Percentiles rank a stretch among this genome's conserved stretches.
Evolutionary conservation across 2,888 invertebrate species (phyloP).

Genomic region (Dicyrtomina minuta): DNA sequence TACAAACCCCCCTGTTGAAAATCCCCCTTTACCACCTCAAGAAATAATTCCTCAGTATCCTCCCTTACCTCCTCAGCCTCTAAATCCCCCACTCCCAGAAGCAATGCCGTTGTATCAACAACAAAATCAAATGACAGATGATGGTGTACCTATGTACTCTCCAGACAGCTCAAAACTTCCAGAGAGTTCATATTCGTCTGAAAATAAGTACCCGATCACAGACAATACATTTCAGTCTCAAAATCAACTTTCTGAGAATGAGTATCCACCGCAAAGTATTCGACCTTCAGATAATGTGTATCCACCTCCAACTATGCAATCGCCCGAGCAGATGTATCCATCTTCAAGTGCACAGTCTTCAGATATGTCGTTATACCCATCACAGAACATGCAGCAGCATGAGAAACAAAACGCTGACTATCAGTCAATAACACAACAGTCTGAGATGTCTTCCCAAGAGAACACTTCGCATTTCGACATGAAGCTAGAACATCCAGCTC

Average conservation of each 20-base stretch:
- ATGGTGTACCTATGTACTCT: slow-evolving; percentile 3
- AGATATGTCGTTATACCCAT: neutral
- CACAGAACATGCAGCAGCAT: neutral
- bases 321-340: neutral
- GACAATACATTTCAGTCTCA: slow-evolving; percentile 7
- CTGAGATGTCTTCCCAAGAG: neutral
- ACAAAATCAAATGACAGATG: slow-evolving; percentile 4
- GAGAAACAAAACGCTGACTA: neutral
- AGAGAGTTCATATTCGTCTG: neutral
- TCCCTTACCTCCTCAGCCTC: slow-evolving; percentile 34
- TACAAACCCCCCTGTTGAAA: neutral
- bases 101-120: slow-evolving; percentile 21
- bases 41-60: slow-evolving; percentile 30
- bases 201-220: neutral
- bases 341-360: neutral
- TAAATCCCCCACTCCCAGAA: slow-evolving; percentile 20
- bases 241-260: neutral
- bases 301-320: neutral
- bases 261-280: neutral
- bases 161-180: neutral
- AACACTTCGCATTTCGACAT: neutral
- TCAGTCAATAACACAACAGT: neutral
- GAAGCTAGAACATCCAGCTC: neutral
- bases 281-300: neutral
- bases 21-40: slow-evolving; percentile 37